Evolutionary conservation across 2,888 invertebrate genomes (phyloP).

Genomic region (Nebria salina): DNA sequence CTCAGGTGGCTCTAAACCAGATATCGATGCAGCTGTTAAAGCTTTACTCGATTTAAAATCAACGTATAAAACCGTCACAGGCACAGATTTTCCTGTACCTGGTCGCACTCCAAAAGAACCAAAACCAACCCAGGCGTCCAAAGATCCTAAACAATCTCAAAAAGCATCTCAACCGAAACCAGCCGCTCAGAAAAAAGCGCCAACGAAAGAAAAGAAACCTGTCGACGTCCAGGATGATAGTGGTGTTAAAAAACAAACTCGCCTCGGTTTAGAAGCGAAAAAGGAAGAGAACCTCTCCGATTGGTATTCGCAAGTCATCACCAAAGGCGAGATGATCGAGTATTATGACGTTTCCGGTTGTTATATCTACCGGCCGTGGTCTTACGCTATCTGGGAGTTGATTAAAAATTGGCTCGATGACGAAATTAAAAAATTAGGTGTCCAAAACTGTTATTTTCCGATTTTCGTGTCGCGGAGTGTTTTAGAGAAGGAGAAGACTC

Average conservation of each 20-base stretch:
- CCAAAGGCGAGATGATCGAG: slow-evolving; percentile 96
- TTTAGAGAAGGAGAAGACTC: slow-evolving; percentile 94
- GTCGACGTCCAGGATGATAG: slow-evolving; percentile 61
- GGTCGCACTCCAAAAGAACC: slow-evolving; percentile 56
- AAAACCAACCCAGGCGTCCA: slow-evolving; percentile 55
- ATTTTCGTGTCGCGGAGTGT: slow-evolving; percentile 94
- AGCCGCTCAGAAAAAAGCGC: slow-evolving; percentile 55
- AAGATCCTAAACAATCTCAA: slow-evolving; percentile 51
- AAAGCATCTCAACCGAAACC: slow-evolving; percentile 56
- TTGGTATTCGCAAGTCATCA: slow-evolving; percentile 96
- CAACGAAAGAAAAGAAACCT: slow-evolving; percentile 56
- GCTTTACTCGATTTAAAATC: slow-evolving; percentile 69
- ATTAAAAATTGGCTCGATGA: slow-evolving; percentile 87
- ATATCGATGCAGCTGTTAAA: slow-evolving; percentile 64
- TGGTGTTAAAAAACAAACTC: slow-evolving; percentile 86
- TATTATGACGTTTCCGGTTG: slow-evolving; percentile 99
- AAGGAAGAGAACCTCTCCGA: slow-evolving; percentile 94
- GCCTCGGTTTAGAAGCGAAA: slow-evolving; percentile 91
- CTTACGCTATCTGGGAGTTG: slow-evolving; percentile 94
- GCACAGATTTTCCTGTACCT: slow-evolving; percentile 63
- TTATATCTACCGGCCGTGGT: slow-evolving; percentile 98
- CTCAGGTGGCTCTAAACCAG: slow-evolving; percentile 62
- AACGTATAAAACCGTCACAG: slow-evolving; percentile 68
- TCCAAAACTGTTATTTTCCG: slow-evolving; percentile 97
- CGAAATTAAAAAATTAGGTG: slow-evolving; percentile 90